These are phyloP conservation scores for Pangasius krempfi DNA, from an alignment of 2,797 vertebrate genomes.

Conservation along the genomic window DNA sequence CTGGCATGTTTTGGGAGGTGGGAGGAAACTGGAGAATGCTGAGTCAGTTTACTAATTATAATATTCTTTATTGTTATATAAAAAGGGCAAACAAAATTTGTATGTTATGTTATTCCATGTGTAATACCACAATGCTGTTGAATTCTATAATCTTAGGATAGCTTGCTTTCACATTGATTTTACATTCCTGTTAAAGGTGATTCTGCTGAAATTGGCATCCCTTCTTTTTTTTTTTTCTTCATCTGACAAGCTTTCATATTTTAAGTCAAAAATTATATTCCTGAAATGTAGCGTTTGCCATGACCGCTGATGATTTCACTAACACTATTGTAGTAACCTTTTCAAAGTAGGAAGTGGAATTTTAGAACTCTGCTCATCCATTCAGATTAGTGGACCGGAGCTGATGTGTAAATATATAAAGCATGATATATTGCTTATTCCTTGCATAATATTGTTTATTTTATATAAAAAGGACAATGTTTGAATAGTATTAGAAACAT, in stretches of 20 bases:
- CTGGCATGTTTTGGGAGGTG: no score
- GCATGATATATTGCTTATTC: background rate
- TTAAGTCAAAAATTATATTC: background rate
- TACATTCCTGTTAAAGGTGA: background rate
- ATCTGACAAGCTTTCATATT: background rate
- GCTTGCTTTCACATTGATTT: background rate
- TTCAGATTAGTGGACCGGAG: no score
- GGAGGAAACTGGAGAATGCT: no score
- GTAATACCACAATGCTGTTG: no score
- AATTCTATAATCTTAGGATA: background rate
- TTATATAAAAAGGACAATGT: background rate
- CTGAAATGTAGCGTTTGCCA: background rate
- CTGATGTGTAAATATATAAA: background rate
- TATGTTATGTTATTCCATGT: no score
- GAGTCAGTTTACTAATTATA: no score
- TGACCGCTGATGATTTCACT: background rate
- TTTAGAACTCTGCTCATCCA: no score
- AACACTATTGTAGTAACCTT: background rate
- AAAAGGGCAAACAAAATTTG: no score
- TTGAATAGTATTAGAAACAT: background rate
- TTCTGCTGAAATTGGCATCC: background rate
- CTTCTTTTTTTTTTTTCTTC: no score
- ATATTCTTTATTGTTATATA: no score
- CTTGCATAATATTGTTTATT: background rate
- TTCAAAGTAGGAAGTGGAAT: no score